These are phyloP conservation scores for Peromyscus nudipes DNA, from an alignment of 2,797 vertebrate species.

Conservation along the genomic window DNA sequence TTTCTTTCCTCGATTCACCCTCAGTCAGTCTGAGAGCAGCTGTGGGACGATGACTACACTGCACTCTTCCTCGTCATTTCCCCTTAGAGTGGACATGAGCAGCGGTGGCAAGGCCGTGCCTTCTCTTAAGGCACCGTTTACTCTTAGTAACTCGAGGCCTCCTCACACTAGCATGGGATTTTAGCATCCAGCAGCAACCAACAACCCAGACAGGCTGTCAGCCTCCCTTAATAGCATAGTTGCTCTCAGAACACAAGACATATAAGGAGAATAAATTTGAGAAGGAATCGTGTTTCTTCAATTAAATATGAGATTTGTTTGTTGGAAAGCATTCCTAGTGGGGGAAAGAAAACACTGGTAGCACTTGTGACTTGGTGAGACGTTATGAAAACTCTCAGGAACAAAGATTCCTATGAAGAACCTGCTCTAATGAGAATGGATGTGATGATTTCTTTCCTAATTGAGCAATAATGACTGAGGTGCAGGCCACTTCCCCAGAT, in stretches of 20 bases:
- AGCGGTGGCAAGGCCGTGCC: rapidly evolving
- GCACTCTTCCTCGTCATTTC: background rate
- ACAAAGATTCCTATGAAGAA: conserved; percentile 41
- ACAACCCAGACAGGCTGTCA: too few relatives aligned
- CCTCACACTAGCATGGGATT: background rate
- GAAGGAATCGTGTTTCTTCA: background rate
- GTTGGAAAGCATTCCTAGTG: background rate
- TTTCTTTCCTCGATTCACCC: background rate
- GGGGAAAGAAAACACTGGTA: background rate
- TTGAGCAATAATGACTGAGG: conserved; percentile 74
- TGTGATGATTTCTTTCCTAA: conserved; percentile 75
- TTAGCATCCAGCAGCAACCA: background rate
- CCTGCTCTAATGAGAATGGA: conserved; percentile 64
- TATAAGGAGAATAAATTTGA: background rate
- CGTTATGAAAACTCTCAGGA: conserved; percentile 45
- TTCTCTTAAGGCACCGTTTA: background rate
- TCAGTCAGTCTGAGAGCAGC: background rate
- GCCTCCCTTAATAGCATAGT: background rate
- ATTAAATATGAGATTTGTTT: conserved; percentile 24
- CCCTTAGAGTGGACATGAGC: background rate
- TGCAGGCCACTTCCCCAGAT: conserved; percentile 18
- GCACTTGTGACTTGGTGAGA: conserved; percentile 45
- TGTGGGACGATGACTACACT: rapidly evolving
- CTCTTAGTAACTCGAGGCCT: background rate
- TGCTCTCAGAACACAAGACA: background rate